Evolutionary conservation across 2,888 invertebrate species (phyloP).

Genomic region (Teleogryllus oceanicus): DNA sequence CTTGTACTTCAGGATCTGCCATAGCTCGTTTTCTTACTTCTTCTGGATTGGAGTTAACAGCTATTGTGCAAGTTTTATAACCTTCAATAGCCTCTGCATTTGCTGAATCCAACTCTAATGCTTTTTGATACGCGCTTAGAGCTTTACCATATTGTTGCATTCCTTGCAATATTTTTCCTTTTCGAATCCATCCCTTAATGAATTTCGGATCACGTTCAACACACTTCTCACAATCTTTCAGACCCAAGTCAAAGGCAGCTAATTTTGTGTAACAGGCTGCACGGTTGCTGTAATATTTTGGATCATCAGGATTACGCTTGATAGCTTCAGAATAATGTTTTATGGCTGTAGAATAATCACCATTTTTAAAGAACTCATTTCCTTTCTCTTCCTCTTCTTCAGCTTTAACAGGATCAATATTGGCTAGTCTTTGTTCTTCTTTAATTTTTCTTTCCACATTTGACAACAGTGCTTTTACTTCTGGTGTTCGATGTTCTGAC

Average conservation of each 20-base stretch:
- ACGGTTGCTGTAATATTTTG: conserved; percentile 95
- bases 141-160: conserved; percentile 93
- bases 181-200: conserved; percentile 96
- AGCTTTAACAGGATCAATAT: conserved; percentile 87
- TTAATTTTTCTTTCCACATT: conserved; percentile 85
- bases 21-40: conserved; percentile 92
- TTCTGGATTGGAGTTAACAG: conserved; percentile 79
- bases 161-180: conserved; percentile 91
- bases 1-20: conserved; percentile 95
- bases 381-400: conserved; percentile 93
- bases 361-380: conserved; percentile 89
- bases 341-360: conserved; percentile 92
- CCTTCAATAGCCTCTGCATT: conserved; percentile 94
- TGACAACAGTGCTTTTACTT: conserved; percentile 80
- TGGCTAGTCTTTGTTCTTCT: conserved; percentile 83
- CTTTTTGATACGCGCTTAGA: conserved; percentile 88
- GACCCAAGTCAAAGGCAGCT: conserved; percentile 92
- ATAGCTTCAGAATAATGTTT: conserved; percentile 97
- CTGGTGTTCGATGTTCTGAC: conserved; percentile 94
- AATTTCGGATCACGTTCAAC: conserved; percentile 92
- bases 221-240: conserved; percentile 95
- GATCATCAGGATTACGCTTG: conserved; percentile 91
- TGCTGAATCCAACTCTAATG: conserved; percentile 87
- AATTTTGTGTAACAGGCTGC: conserved; percentile 98
- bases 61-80: conserved; percentile 75